Base-by-base conservation (phyloP, 2,113 vertebrate genomes). In the Furnarius figulus region DNA sequence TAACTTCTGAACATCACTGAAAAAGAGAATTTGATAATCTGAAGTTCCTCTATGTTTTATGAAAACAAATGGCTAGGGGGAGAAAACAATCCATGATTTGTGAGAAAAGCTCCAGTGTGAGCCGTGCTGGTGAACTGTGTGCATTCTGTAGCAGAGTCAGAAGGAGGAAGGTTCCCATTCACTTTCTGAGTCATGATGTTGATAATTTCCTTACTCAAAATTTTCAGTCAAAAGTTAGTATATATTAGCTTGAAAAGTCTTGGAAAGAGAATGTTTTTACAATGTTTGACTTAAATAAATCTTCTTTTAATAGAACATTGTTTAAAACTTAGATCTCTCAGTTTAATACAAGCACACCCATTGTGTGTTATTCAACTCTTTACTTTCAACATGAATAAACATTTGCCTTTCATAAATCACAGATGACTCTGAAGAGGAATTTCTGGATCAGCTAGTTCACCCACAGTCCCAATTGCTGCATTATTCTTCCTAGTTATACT, bases 391-490 rank as follows among this genome's bases (percentile, higher is more conserved):
- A 42, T 84, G 88, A 93, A 78, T 88, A 88, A 81, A 89, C 49
- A 62, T 83, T 93, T 90, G 35, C 79, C 71, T 75, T 91, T 90
- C 50, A 39, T 89, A 89, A 90, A 95, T 93, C 95, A 82, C 77
- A 53, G 83, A 56, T 93, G 92, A 76, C 89, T 71, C 24, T 76
- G 56, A 75, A 61, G 89, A 85, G 52, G 68, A 82, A n/a, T 87
- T 91, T 84, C 95, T 94, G 59, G 79, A 84, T 88, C 52, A 81
- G 73, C 70, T 94, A 21, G 59, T 62, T 91, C 76, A 55, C 66
- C 77, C 1, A 0, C 71, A 59, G 58, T 55, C 82, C 85, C 59
- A 63, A 1, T n/a, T 80, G 75, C 79, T 85, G 40, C 1, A 6
- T 84, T 93, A 46, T 47, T 93, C 68, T 65, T 93, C 52, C 56